A percentile compares a stretch with the other conserved stretches of the same genome.
These are phyloP conservation scores for Zenarchopterus dispar DNA, from an alignment of 2,797 vertebrate species.

Conservation along the genomic window DNA sequence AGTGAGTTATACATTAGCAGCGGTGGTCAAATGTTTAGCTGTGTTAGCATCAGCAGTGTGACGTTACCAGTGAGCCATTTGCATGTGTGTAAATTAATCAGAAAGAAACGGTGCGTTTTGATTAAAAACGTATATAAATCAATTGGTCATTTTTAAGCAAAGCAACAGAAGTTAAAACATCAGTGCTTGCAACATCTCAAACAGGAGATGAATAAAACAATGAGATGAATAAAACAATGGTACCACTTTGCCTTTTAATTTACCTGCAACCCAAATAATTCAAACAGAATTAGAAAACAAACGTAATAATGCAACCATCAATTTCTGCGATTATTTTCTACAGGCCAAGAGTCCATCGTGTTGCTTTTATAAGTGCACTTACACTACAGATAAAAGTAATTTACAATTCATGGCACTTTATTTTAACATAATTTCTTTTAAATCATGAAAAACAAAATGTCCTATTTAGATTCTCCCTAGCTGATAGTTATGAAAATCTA, in stretches of 20 bases:
- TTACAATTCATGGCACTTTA: no score
- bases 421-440: no score
- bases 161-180: slow-evolving; percentile 7
- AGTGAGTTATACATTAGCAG: slow-evolving; percentile 41
- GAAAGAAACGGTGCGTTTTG: slow-evolving; percentile 17
- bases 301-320: no score
- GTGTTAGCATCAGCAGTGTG: slow-evolving; percentile 64
- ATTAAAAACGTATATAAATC: slow-evolving; percentile 9
- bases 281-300: no score
- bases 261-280: slow-evolving; percentile 11
- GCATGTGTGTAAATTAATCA: slow-evolving; percentile 14
- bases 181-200: not conserved
- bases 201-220: slow-evolving; percentile 7
- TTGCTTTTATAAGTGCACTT: no score
- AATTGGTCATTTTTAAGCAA: slow-evolving; percentile 30
- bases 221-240: not conserved
- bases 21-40: slow-evolving; percentile 31
- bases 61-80: slow-evolving; percentile 41
- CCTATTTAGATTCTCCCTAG: no score
- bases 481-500: no score
- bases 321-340: no score
- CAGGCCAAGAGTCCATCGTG: no score
- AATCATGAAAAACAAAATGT: no score
- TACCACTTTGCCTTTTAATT: no score
- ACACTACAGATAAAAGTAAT: no score